A percentile compares a stretch with the other conserved stretches of the same genome.
phyloP scores from a whole-genome alignment of 1,140 invertebrate genomes.

The Oscheius sp. region DNA sequence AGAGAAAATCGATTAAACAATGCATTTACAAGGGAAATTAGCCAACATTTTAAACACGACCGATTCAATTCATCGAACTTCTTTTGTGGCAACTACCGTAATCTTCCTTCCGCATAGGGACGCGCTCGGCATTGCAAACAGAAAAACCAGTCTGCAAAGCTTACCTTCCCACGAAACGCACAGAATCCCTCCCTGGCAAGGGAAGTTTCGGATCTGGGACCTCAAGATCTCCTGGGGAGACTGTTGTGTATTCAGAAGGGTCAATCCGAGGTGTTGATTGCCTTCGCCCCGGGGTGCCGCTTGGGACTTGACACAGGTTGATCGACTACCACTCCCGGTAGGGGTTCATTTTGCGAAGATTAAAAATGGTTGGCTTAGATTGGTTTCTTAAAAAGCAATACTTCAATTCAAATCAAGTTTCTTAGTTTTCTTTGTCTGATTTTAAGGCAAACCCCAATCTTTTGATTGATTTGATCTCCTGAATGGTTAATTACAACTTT shows the following conservation, averaged over 20 bases:
- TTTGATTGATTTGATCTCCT: background rate
- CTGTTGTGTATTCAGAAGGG: background rate
- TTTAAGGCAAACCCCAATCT: no score
- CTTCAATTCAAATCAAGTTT: no score
- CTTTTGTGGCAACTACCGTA: conserved; percentile 7
- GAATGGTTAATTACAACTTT: background rate
- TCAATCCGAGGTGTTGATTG: conserved; percentile 10
- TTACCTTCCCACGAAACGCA: background rate
- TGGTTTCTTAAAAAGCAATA: no score
- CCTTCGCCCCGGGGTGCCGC: background rate
- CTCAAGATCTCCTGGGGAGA: background rate
- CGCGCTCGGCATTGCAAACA: conserved; percentile 5
- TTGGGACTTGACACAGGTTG: background rate
- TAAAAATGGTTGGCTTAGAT: background rate
- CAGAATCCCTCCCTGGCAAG: no score
- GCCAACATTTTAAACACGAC: no score
- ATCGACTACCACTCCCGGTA: conserved; percentile 2
- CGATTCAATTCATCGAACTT: no score
- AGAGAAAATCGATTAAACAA: no score
- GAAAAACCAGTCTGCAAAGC: conserved; percentile 1
- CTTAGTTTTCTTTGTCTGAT: background rate
- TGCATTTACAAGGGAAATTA: no score
- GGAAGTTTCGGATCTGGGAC: background rate
- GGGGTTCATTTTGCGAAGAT: background rate
- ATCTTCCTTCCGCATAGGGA: background rate